These are phyloP conservation scores for Pollicipes pollicipes DNA, from an alignment of 1,140 invertebrate species.

Conservation along the genomic window DNA sequence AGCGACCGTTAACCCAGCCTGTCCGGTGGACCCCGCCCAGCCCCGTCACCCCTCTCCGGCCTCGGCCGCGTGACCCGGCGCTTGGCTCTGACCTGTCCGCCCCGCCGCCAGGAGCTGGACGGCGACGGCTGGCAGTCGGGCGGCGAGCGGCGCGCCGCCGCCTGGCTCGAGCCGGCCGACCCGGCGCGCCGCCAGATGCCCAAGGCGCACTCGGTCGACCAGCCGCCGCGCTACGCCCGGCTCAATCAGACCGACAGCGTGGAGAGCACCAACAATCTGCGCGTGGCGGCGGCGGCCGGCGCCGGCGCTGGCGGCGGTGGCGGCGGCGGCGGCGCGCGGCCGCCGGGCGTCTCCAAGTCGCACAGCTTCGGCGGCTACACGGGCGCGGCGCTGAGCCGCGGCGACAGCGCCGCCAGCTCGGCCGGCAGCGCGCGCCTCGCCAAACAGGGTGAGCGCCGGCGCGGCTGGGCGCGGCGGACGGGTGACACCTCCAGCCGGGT, in stretches of 20 bases:
- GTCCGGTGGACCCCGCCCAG: no score
- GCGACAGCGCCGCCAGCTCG: conserved; percentile 39
- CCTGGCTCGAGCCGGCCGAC: not conserved
- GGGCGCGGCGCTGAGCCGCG: conserved; percentile 30
- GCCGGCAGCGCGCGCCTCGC: conserved; percentile 50
- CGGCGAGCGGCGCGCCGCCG: not conserved
- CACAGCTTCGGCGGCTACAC: conserved; percentile 71
- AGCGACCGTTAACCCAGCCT: no score
- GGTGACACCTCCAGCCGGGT: no score
- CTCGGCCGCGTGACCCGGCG: no score
- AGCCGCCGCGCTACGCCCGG: not conserved
- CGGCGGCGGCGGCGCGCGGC: conserved; percentile 30
- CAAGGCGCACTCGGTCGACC: conserved; percentile 1
- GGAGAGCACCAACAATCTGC: no score
- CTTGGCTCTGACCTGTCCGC: no score
- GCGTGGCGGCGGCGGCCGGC: no score
- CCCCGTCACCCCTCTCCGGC: no score
- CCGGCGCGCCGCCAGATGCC: no score
- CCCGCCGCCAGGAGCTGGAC: no score
- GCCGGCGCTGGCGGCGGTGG: no score
- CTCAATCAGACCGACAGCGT: not conserved
- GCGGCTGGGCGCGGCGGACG: no score
- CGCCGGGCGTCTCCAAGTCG: conserved; percentile 54
- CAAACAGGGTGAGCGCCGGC: conserved; percentile 16
- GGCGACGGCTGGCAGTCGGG: not conserved